Base-by-base conservation (phyloP, 2,888 invertebrate genomes). In the Chaetoderma sp. region DNA sequence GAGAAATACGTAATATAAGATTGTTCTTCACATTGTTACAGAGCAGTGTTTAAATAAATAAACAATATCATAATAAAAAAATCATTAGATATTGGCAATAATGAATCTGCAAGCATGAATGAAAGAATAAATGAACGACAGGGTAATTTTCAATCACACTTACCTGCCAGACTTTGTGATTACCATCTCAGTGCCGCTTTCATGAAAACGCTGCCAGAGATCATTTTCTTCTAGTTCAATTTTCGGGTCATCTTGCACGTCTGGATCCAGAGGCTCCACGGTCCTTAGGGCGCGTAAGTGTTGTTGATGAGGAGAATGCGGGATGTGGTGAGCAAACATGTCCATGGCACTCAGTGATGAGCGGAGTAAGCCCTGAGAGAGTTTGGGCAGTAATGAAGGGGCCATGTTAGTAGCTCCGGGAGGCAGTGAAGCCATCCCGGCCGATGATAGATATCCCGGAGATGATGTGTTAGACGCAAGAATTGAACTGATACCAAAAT, bases 91-190 rank as follows among this genome's bases (percentile, higher is more conserved):
- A n/a, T n/a, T n/a, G n/a, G n/a, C n/a, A n/a, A n/a, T n/a, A n/a
- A n/a, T n/a, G n/a, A n/a, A n/a, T n/a, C n/a, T n/a, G n/a, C n/a
- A n/a, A n/a, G n/a, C n/a, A n/a, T n/a, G n/a, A n/a, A n/a, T n/a
- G n/a, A n/a, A n/a, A n/a, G n/a, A n/a, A n/a, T n/a, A n/a, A n/a
- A n/a, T n/a, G n/a, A n/a, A n/a, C n/a, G n/a, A n/a, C n/a, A n/a
- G n/a, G n/a, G n/a, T n/a, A n/a, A n/a, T 13, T 13, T 10, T 13
- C 39, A 10, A 36, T 36, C n/a, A 25, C 28, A 87, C 93, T 92
- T 91, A 98, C 98, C 98, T 93, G 90, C 98, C 98, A 88, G 96
- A 96, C 88, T 98, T 98, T 83, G 98, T 98, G 90, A 98, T 98
- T 89, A 98, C 98, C 98, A 98, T 98, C 90, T 98, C 98, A 83